These are phyloP conservation scores for Rotaria magnacalcarata DNA, from an alignment of 2,888 invertebrate species.

Conservation along the genomic window DNA sequence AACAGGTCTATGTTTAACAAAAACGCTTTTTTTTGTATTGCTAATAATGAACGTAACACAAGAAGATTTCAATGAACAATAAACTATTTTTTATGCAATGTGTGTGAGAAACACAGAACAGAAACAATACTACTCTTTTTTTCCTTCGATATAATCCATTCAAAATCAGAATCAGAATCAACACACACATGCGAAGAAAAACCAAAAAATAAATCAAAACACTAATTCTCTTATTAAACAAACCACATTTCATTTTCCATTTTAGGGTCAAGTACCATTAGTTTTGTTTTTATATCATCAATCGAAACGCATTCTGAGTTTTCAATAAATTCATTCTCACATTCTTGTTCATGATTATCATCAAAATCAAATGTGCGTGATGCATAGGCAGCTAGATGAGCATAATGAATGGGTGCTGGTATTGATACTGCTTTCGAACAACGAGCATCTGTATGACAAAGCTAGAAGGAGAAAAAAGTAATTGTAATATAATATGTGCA, in stretches of 20 bases:
- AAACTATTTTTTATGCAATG: no score
- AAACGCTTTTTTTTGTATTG: no score
- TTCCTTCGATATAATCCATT: no score
- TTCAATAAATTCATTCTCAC: neutral
- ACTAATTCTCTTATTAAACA: neutral
- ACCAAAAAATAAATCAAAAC: neutral
- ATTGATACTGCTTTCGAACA: constrained; percentile 19
- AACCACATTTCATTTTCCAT: neutral
- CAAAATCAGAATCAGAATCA: neutral
- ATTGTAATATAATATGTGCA: no score
- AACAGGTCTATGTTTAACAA: no score
- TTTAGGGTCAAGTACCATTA: constrained; percentile 19
- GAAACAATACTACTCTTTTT: no score
- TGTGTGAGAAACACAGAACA: no score
- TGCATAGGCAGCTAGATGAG: neutral
- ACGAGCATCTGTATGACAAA: constrained; percentile 22
- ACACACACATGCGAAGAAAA: neutral
- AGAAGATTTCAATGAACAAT: no score
- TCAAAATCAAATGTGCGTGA: constrained; percentile 22
- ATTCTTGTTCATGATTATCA: neutral
- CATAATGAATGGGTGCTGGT: constrained; percentile 8
- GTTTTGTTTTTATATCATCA: neutral
- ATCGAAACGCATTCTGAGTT: neutral
- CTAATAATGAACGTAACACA: no score
- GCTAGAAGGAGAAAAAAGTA: neutral